Evolutionary conservation across 2,888 invertebrate species (phyloP), one percentile per base, ranked within the genome.

Genomic region (Thereva nobilitata): DNA sequence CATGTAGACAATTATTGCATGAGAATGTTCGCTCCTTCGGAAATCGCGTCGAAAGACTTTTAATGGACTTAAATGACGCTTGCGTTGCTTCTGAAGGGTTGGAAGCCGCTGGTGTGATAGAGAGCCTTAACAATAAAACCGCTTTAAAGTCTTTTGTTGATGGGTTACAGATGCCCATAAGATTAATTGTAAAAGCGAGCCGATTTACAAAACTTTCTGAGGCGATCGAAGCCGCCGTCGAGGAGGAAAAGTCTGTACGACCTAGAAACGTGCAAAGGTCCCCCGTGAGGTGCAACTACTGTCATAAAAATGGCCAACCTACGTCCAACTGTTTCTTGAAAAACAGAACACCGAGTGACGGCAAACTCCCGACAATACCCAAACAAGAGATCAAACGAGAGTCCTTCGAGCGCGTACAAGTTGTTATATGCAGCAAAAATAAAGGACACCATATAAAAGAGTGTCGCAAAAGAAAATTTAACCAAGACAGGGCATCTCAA

Each of bases 101-200:
- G 6, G 34, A 45, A 34, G 34, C 6, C 7, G 54, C 67, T 12
- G 40, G 35, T 5, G 7, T 9, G 1, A 47, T 52, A 8, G 7
- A 12, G 49, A 66, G 37, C 23, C 38, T 66, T 3, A 66, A 66
- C 23, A 8, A 5, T 9, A 66, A 54, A 38, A 45, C 65, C 8
- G 37, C 44, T 1, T 54, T 65, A 54, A 65, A 65, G 40, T 35
- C 65, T 2, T 66, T 66, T 41, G 42, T 42, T 9, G 56, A 66
- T 34, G 65, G 65, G 1, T 34, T 66, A 4, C 9, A 38, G 3
- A n/a, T 23, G 6, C 41, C 56, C 12, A 47, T 66, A 4, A 66
- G 44, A 35, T 10, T 66, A 40, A 40, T 66, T 38, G 40, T 66
- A 8, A 66, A 66, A 56, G 65, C 56, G 5, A 49, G 56, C 49